Evolutionary conservation across 1,140 invertebrate genomes (phyloP), one percentile per base, ranked within the genome.

Genomic region (Sarcophaga peregrina): DNA sequence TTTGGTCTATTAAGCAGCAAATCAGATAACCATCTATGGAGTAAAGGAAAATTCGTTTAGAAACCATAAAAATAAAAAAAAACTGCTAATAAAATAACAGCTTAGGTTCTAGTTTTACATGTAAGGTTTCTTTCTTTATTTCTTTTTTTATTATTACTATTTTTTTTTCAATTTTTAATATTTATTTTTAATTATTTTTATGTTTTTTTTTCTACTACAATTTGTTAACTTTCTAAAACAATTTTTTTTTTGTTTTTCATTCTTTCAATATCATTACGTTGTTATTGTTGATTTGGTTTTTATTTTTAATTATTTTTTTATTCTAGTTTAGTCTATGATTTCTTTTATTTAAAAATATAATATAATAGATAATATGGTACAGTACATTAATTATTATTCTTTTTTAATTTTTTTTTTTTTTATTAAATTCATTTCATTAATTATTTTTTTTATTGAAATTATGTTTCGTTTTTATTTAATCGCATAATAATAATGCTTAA

Each of bases 191-290:
- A 52, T 3, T 52, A 52, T 58, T 58, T n/a, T 58, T 68, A 37
- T 37, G 4, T 37, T 20, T 25, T 68, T 68, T 68, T n/a, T 25
- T 20, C 62, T 68, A 25, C 62, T 68, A 68, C 62, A 68, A 68
- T 68, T 68, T 68, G 62, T 68, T 68, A 68, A 68, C 62, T 68
- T 25, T 20, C 62, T 68, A 68, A 68, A 68, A 68, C 62, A 68
- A 52, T 8, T 68, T 20, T 68, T 68, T n/a, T 68, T 68, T 68
- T 5, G 17, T 68, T 25, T 20, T 62, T 62, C 15, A 62, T 62
- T 62, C n/a, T 52, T 52, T 37, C 25, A 37, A 37, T 37, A 37
- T 37, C 25, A 37, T 37, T 37, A 4, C 25, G 25, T 2, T 37
- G 25, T 37, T 37, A 37, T 5, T 52, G 54, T 58, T 58, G 5